Evolutionary conservation across 2,797 vertebrate species (phyloP).

Genomic region (Apogon talboti): DNA sequence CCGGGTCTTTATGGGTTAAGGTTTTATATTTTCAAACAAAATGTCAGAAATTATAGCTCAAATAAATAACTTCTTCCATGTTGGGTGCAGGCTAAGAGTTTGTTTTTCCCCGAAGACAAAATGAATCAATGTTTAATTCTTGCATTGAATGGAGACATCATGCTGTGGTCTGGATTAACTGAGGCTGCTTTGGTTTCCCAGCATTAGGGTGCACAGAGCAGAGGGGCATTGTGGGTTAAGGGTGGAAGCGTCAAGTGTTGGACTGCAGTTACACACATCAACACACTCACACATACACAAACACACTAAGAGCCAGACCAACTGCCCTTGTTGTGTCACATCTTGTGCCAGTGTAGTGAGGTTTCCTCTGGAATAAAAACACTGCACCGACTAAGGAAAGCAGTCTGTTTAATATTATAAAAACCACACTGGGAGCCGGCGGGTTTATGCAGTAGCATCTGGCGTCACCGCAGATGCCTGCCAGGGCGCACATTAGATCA

Average conservation of each 20-base stretch:
- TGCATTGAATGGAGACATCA: conserved; percentile 14
- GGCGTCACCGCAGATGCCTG: conserved; percentile 68
- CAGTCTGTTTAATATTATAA: conserved; percentile 74
- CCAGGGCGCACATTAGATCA: conserved; percentile 71
- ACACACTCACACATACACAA: conserved; percentile 11
- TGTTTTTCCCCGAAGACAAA: conserved; percentile 32
- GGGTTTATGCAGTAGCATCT: conserved; percentile 74
- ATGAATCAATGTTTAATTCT: conserved; percentile 12
- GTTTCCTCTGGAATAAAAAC: conserved; percentile 58
- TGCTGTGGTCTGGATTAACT: neutral
- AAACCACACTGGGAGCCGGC: conserved; percentile 63
- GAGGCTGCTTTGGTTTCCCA: conserved; percentile 26
- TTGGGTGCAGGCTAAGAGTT: conserved; percentile 11
- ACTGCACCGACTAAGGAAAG: conserved; percentile 40
- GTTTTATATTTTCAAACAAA: neutral
- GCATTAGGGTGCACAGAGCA: conserved; percentile 18
- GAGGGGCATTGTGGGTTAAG: conserved; percentile 18
- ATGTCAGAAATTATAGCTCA: neutral
- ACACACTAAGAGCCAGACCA: conserved; percentile 32
- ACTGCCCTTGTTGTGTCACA: conserved; percentile 51
- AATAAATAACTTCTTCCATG: neutral
- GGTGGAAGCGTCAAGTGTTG: conserved; percentile 51
- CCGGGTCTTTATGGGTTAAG: no score
- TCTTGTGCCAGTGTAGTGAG: conserved; percentile 64
- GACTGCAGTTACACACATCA: conserved; percentile 21